Percentiles rank a stretch among this genome's conserved stretches.
Conservation (phyloP, 2,888 invertebrate species). For the Drosophila ezoana region DNA sequence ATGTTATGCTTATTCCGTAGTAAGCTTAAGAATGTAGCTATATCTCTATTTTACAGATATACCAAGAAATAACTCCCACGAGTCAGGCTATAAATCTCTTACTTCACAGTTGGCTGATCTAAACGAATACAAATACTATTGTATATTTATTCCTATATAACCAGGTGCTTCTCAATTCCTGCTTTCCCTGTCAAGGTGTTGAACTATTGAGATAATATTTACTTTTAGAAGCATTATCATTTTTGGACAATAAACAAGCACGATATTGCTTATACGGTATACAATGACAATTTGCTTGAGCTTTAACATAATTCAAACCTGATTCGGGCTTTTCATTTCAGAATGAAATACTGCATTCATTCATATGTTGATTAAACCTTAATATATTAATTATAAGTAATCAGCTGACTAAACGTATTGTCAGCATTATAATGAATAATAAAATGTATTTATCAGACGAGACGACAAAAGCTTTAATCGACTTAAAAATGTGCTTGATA, state of each 20-base stretch:
- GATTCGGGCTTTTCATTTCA: conserved; percentile 27
- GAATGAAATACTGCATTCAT: conserved; percentile 1
- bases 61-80: conserved; percentile 2
- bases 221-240: conserved; percentile 22
- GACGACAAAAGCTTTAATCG: too few species aligned
- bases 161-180: conserved; percentile 1
- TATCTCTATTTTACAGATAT: not conserved
- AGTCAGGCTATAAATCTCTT: not conserved
- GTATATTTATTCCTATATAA: not conserved
- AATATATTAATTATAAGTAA: conserved; percentile 2
- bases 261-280: conserved; percentile 2
- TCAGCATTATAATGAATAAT: conserved; percentile 2
- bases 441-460: not conserved
- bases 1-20: too few species aligned
- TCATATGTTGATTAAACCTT: conserved; percentile 15
- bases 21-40: too few species aligned
- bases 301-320: conserved; percentile 15
- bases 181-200: conserved; percentile 2
- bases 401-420: not conserved
- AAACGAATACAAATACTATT: not conserved
- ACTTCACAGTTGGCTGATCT: conserved; percentile 12
- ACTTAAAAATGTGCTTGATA: too few species aligned
- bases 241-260: conserved; percentile 33
- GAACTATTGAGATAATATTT: conserved; percentile 16
- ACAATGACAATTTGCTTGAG: conserved; percentile 2